Evolutionary conservation across 2,797 vertebrate genomes (phyloP), one percentile per base, ranked within the genome.

Genomic region (Eulemur coronatus): DNA sequence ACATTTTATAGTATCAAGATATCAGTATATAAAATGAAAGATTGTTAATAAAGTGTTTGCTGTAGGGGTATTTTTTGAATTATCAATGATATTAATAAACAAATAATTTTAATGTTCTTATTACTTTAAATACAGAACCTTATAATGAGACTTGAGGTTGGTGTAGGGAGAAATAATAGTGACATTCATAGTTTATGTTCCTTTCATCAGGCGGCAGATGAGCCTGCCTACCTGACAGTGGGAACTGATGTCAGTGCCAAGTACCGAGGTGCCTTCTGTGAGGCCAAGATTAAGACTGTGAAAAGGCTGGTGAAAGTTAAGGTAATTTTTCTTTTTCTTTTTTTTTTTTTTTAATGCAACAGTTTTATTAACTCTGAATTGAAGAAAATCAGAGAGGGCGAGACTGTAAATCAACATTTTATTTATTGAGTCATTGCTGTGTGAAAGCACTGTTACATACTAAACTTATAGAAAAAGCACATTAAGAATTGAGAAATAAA

Each of bases 231-330:
- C 98, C 99, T 99, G 99, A 99, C 99, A 95, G 99, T 99, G 98
- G 99, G 99, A 97, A 99, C 99, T 0, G 99, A 99, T 98, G 99
- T 99, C 98, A 99, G 99, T 97, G 99, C 99, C 98, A 99, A 99
- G 98, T 99, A 99, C 99, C 99, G 99, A 91, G 99, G 99, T 98
- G 99, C 99, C 97, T 99, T 99, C 98, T 99, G 99, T 5, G 99
- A 99, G 99, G 99, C 99, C 95, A 99, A 99, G 98, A 99, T 99
- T 98, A 99, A 99, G 99, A 99, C 99, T 0, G 99, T 99, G 95
- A 99, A 99, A 92, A 99, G 99, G 52, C 99, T 99, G 97, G 99
- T 99, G 96, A 99, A 99, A 99, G 99, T 99, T 94, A 99, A 99
- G 99, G 99, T 99, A 97, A 98, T 63, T 84, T 67, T 7, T 22